Conservation (phyloP, 2,113 vertebrate species). For the Myiozetetes cayanensis region DNA sequence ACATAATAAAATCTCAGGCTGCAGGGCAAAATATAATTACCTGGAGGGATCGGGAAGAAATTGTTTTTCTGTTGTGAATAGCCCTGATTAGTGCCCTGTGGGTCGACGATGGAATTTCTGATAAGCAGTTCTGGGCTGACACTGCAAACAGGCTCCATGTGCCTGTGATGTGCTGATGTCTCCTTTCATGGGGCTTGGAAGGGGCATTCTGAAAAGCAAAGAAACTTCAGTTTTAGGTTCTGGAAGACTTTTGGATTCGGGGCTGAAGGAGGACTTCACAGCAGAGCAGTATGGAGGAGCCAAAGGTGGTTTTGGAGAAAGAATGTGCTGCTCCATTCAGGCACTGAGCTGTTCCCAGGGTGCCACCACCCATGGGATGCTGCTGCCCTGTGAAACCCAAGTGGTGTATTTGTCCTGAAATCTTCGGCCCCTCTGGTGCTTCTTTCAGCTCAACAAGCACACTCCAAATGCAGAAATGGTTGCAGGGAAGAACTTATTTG, state of each 20-base stretch:
- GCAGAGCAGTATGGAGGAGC: neutral
- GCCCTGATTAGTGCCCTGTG: neutral
- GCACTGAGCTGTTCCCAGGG: neutral
- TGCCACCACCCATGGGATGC: neutral
- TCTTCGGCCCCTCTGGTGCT: neutral
- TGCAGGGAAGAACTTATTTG: neutral
- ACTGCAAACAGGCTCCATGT: neutral
- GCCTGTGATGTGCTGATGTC: neutral
- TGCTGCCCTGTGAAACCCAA: neutral
- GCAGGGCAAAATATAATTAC: conserved; percentile 37
- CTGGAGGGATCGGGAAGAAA: neutral
- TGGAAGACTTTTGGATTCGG: neutral
- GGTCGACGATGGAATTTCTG: neutral
- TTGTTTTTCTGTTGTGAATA: neutral
- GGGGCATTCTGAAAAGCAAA: neutral
- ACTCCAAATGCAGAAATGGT: neutral
- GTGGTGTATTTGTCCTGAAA: neutral
- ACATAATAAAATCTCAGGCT: conserved; percentile 36
- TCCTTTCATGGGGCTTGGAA: neutral
- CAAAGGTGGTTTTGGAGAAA: neutral
- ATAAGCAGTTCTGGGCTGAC: neutral
- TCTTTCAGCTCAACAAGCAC: neutral
- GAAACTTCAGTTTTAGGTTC: neutral
- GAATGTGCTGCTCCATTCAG: rapidly evolving
- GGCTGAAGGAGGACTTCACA: neutral